Evolutionary conservation across 2,113 vertebrate species (phyloP), one percentile per base, ranked within the genome.

Genomic region (Procavia capensis): DNA sequence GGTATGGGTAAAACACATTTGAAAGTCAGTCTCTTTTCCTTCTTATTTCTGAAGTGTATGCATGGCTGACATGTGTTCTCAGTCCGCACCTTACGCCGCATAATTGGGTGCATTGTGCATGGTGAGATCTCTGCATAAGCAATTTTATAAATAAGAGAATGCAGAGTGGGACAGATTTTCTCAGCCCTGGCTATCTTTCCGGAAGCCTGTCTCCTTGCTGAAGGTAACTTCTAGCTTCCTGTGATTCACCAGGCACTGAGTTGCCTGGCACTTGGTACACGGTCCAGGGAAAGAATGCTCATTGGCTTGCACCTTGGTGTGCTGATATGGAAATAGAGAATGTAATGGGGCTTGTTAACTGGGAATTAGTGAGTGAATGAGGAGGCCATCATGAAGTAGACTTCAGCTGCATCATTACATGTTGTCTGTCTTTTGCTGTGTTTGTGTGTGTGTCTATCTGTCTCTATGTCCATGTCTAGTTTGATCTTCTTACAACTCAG

Each of bases 41-140:
- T 95, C 95, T 92, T 96, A 70, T 97, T 97, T 97, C 96, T 78
- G 88, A 93, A 90, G 82, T 66, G 91, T 97, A 97, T 97, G 64
- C 94, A 83, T 96, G 98, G 50, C 97, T 95, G 98, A 98, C 98
- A 97, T 95, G 95, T 97, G 97, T 96, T 96, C 95, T 95, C 97
- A 95, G 92, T 88, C 94, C 97, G 36, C 96, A 93, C 97, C 97
- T 98, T 72, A 27, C 96, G 1, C 95, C 80, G 97, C 95, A 95
- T 98, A 98, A 97, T 97, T 96, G 97, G 97, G 88, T 96, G 82
- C 88, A 96, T 97, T 96, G 96, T 97, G 97, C 96, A 95, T 82
- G 95, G 85, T 91, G 94, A 94, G 97, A 84, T 96, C 97, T 97
- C 97, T 74, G 93, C 90, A 88, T 94, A 98, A 98, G 95, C 95